Evolutionary conservation across 1,140 invertebrate genomes (phyloP).

Genomic region (Aphidius gifuensis): DNA sequence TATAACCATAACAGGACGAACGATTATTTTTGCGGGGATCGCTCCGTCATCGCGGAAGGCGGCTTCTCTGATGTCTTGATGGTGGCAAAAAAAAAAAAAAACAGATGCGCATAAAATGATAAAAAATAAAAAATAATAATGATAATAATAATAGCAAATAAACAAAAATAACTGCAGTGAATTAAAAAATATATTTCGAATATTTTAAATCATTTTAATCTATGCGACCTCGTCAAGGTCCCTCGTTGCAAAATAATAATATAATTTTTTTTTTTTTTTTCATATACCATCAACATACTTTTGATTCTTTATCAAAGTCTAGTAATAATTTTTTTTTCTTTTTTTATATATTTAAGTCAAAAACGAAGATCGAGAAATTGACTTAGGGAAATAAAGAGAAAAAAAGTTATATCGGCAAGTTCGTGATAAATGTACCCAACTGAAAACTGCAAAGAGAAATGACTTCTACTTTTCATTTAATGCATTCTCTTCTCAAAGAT

Average conservation of each 20-base stretch:
- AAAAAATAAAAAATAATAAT: too few relatives aligned
- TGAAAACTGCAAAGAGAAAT: constrained; percentile 11
- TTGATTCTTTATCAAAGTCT: not conserved
- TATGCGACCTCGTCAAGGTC: constrained; percentile 24
- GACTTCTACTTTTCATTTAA: constrained; percentile 16
- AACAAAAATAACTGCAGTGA: too few relatives aligned
- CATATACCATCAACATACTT: constrained; percentile 2
- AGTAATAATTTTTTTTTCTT: constrained; percentile 2
- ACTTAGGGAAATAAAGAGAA: not conserved
- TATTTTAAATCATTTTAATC: constrained; percentile 24
- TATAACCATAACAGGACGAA: constrained; percentile 25
- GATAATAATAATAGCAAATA: too few relatives aligned
- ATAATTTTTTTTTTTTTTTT: not conserved
- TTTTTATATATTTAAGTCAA: not conserved
- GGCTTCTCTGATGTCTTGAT: constrained; percentile 39
- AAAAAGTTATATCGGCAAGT: constrained; percentile 6
- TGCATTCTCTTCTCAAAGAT: constrained; percentile 13
- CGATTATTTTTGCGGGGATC: constrained; percentile 43
- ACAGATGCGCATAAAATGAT: too few relatives aligned
- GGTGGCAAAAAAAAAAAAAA: constrained; percentile 1
- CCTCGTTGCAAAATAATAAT: too few relatives aligned
- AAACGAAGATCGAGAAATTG: not conserved
- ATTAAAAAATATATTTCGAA: too few relatives aligned
- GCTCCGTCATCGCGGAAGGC: constrained; percentile 43
- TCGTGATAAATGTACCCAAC: constrained; percentile 17